phyloP scores from a whole-genome alignment of 2,888 invertebrate species.

The Lordiphosa andalusiaca region DNA sequence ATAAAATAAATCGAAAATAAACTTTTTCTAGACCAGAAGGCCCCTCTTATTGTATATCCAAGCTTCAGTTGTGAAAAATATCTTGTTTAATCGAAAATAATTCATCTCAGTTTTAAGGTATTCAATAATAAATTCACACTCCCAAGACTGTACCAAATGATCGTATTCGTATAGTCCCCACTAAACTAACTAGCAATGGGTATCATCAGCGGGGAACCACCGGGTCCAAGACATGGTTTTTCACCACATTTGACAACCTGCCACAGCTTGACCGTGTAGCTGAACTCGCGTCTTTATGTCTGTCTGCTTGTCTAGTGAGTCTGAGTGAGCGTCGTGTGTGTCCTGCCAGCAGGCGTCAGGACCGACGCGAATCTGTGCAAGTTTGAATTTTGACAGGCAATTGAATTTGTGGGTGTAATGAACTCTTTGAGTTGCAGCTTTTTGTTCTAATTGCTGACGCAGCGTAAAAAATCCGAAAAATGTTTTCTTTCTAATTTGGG shows the following conservation, averaged over 20 bases:
- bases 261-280: conserved; percentile 1
- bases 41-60: too few species aligned
- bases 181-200: not conserved
- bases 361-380: conserved; percentile 24
- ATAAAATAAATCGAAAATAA: too few species aligned
- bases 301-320: too few species aligned
- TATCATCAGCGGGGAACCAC: conserved; percentile 20
- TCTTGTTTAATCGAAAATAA: too few species aligned
- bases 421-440: not conserved
- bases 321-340: conserved; percentile 15
- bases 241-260: conserved; percentile 1
- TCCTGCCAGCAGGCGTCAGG: conserved; percentile 6
- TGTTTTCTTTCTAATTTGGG: conserved; percentile 2
- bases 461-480: too few species aligned
- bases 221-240: conserved; percentile 14
- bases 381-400: conserved; percentile 11
- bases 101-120: too few species aligned
- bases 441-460: not conserved
- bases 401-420: conserved; percentile 10
- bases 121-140: too few species aligned
- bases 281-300: conserved; percentile 10
- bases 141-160: too few species aligned
- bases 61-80: too few species aligned
- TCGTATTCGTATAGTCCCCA: too few species aligned
- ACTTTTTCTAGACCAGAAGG: too few species aligned